Conservation (phyloP, 2,113 vertebrate species). For the Clarias batrachus region DNA sequence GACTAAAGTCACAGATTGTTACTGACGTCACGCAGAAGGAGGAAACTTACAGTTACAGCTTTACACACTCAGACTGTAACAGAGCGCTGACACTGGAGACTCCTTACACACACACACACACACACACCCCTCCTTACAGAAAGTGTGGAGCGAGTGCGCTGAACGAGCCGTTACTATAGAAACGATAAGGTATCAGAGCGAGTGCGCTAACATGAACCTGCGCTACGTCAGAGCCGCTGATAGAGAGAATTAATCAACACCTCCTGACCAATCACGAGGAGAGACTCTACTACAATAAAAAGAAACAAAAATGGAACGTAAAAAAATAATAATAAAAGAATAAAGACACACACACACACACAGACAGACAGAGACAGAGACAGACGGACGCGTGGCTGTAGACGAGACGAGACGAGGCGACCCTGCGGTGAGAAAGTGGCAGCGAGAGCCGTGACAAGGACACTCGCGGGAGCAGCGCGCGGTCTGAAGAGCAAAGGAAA, state of each 20-base stretch:
- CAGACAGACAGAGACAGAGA: not conserved
- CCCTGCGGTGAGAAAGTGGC: conserved; percentile 54
- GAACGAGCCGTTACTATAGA: not conserved
- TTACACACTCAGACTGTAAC: no score
- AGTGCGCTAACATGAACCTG: not conserved
- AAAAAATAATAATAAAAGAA: not conserved
- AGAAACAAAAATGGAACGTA: not conserved
- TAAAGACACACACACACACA: not conserved
- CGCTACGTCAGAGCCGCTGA: not conserved
- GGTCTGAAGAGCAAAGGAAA: conserved; percentile 57
- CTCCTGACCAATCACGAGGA: not conserved
- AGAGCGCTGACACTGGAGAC: not conserved
- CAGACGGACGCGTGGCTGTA: conserved; percentile 21
- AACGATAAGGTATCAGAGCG: not conserved
- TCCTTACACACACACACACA: not conserved
- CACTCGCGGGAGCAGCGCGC: conserved; percentile 50
- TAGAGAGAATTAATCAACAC: not conserved
- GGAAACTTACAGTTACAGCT: no score
- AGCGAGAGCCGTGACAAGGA: conserved; percentile 51
- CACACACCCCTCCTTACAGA: no score
- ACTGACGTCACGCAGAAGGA: not conserved
- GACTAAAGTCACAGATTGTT: no score
- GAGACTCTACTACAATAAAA: not conserved
- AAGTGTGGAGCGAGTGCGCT: not conserved
- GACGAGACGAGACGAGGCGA: conserved; percentile 43